Evolutionary conservation across 2,888 invertebrate species (phyloP).

Genomic region (Lithodes maja): DNA sequence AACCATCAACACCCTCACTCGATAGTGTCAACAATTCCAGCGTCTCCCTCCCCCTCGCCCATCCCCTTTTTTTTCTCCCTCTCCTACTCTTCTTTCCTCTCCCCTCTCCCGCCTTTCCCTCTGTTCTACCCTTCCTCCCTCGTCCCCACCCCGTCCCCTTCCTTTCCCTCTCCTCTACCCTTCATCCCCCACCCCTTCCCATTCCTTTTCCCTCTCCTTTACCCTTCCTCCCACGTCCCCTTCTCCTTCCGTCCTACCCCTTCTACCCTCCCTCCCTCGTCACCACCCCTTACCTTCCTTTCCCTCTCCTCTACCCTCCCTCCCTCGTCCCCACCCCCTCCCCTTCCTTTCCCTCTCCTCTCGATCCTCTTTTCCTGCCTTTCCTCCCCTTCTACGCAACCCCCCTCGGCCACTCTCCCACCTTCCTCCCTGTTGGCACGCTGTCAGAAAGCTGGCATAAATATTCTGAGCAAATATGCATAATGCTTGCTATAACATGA

Average conservation of each 20-base stretch:
- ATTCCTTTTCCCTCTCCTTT: not conserved
- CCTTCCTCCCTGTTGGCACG: not conserved
- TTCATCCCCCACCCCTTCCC: not conserved
- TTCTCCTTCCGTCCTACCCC: not conserved
- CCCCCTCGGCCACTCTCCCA: not conserved
- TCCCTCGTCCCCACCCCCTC: not conserved
- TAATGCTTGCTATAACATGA: too few relatives aligned
- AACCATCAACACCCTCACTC: too few relatives aligned
- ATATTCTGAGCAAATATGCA: too few relatives aligned
- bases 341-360: not conserved
- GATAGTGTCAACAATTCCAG: too few relatives aligned
- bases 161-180: not conserved
- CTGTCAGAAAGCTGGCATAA: not conserved
- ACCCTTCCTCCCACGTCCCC: not conserved
- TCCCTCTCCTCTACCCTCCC: too few relatives aligned
- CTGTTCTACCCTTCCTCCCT: not conserved
- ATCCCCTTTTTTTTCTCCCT: not conserved
- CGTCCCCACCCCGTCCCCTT: too few relatives aligned
- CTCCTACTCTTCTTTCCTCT: not conserved
- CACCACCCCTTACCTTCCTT: not conserved
- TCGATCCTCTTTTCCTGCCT: not conserved
- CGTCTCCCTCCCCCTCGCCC: not conserved
- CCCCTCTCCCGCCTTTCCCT: not conserved
- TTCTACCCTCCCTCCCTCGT: not conserved
- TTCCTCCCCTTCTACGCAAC: not conserved